phyloP scores from a whole-genome alignment of 2,888 invertebrate species.

The Trichopoda pennipes region DNA sequence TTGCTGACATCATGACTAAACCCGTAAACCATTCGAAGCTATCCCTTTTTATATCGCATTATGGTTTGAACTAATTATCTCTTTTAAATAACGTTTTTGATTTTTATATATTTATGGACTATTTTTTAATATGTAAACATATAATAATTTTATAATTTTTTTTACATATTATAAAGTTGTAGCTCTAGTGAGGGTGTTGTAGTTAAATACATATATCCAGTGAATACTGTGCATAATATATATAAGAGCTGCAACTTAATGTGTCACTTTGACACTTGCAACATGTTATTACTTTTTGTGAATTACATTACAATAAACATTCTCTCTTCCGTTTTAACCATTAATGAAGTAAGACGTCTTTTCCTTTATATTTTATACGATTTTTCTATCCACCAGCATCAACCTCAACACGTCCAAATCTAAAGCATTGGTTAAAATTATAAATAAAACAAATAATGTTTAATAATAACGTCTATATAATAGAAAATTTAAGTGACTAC shows the following conservation, averaged over 20 bases:
- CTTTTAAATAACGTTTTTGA: slow-evolving; percentile 11
- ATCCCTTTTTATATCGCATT: slow-evolving; percentile 29
- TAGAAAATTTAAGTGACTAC: no score
- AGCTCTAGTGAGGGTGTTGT: slow-evolving; percentile 23
- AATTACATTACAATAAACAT: no score
- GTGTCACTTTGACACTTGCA: no score
- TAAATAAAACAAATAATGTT: no score
- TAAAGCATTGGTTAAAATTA: no score
- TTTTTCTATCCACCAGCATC: slow-evolving; percentile 8
- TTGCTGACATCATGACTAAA: slow-evolving; percentile 31
- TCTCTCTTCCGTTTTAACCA: no score
- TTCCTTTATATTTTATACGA: not conserved
- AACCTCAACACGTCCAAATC: no score
- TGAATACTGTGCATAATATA: no score
- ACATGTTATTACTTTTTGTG: no score
- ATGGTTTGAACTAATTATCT: slow-evolving; percentile 36
- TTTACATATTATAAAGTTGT: slow-evolving; percentile 12
- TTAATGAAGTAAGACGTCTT: no score
- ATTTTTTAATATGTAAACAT: slow-evolving; percentile 3
- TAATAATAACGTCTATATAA: no score
- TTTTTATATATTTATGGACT: not conserved
- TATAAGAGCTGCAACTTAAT: no score
- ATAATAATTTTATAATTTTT: slow-evolving; percentile 1
- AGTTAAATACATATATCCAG: slow-evolving; percentile 17
- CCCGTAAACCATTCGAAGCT: slow-evolving; percentile 33